Base-by-base conservation (phyloP, 2,113 vertebrate species). In the Maccullochella peelii region DNA sequence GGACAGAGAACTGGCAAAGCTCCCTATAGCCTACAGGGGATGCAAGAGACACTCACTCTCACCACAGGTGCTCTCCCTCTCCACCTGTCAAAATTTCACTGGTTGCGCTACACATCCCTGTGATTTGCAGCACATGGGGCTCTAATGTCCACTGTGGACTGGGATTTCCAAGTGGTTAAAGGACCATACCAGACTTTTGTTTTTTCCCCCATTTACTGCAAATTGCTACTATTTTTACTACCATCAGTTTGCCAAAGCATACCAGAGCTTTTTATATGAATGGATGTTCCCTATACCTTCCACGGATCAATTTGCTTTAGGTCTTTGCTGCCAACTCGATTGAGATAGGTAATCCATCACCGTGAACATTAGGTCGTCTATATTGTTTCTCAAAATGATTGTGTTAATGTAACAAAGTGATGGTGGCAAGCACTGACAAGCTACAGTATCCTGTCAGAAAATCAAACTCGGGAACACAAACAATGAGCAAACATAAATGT, bases 81-180 rank as follows among this genome's bases (percentile, higher is more conserved):
- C 84, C 82, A 86, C 85, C 86, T 89, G 88, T 87, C 89, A 81
- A 23, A 65, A 57, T 47, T 58, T 75, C 52, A 77, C 80, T 73
- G 59, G 86, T 79, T 68, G 75, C 67, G 75, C 57, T 36, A 74
- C 83, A 84, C 61, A 62, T 49, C 67, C 69, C 63, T 30, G 47
- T 79, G 72, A 82, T 80, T 73, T 58, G 73, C n/a, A 77, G 55
- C 87, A 77, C 80, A 81, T 68, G 68, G 54, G 54, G 38, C 73
- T 55, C 36, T 2, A 49, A 11, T 74, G 38, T 79, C 66, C 73
- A 71, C 33, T 58, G 55, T 74, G 59, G 50, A 66, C 54, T 69
- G 0, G 12, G 5, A 30, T 74, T 73, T 40, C 9, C 16, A 18
- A 14, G 8, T 20, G 42, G 54, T 69, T 80, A 54, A 69, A 80